These are phyloP conservation scores for Abscondita cerata DNA, from an alignment of 2,888 invertebrate genomes.

Conservation along the genomic window DNA sequence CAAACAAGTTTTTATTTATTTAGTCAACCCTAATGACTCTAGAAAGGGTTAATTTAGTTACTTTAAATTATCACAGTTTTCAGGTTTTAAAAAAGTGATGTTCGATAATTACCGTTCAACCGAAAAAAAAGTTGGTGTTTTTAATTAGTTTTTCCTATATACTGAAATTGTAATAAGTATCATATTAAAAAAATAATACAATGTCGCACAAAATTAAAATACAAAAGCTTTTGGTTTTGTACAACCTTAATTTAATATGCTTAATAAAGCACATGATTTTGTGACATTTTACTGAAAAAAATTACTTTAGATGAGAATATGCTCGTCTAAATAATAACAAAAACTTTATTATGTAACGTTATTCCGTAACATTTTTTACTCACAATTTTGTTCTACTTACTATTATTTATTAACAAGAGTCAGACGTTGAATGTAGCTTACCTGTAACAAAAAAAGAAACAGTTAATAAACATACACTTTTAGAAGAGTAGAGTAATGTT, in stretches of 20 bases:
- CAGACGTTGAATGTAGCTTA: too few species aligned
- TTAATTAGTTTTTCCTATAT: constrained; percentile 27
- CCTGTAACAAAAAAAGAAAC: too few species aligned
- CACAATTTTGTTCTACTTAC: too few species aligned
- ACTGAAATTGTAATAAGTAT: not conserved
- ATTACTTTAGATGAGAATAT: too few species aligned
- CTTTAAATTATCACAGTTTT: constrained; percentile 26
- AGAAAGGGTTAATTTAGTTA: constrained; percentile 25
- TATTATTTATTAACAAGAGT: too few species aligned
- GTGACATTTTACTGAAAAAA: not conserved
- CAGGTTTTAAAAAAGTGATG: constrained; percentile 22
- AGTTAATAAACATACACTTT: too few species aligned
- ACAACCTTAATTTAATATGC: constrained; percentile 9
- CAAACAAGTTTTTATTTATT: constrained; percentile 23
- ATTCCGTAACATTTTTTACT: too few species aligned
- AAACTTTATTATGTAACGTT: too few species aligned
- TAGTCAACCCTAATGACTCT: constrained; percentile 17
- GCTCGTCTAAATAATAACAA: too few species aligned
- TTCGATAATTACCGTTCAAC: constrained; percentile 25
- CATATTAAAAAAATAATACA: not conserved
- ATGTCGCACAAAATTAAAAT: constrained; percentile 1
- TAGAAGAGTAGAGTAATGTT: too few species aligned
- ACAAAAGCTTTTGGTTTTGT: not conserved
- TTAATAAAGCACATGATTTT: constrained; percentile 12
- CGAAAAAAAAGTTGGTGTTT: constrained; percentile 24